phyloP scores from a whole-genome alignment of 2,888 invertebrate species.

The Iphiclides podalirius region DNA sequence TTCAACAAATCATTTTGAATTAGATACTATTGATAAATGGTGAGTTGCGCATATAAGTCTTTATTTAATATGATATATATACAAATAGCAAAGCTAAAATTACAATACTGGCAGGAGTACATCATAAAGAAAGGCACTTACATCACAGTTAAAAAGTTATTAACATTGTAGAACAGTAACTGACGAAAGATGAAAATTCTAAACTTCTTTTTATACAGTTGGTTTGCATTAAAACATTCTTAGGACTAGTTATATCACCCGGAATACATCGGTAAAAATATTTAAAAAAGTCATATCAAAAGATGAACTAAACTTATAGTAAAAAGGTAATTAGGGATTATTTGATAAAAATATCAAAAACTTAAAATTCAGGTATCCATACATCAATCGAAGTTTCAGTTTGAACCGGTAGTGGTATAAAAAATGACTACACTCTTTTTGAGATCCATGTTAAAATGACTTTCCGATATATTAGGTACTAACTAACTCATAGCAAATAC shows the following conservation, averaged over 20 bases:
- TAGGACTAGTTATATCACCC: constrained; percentile 24
- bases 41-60: constrained; percentile 12
- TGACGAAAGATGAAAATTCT: constrained; percentile 6
- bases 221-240: constrained; percentile 5
- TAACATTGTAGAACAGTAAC: constrained; percentile 10
- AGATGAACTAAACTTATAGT: background rate
- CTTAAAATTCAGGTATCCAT: no score
- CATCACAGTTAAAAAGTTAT: constrained; percentile 61
- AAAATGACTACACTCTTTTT: constrained; percentile 50
- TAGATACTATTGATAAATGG: no score
- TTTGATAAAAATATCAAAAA: no score
- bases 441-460: constrained; percentile 57
- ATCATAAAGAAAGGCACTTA: constrained; percentile 51
- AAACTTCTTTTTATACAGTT: constrained; percentile 12
- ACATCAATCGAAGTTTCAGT: no score
- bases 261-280: constrained; percentile 12
- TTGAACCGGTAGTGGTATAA: constrained; percentile 24
- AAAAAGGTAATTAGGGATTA: background rate
- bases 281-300: constrained; percentile 1
- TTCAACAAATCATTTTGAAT: no score
- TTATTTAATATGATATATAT: constrained; percentile 27
- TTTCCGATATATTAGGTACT: constrained; percentile 25
- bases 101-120: constrained; percentile 53
- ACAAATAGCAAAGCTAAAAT: constrained; percentile 35
- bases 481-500: constrained; percentile 34